Percentiles rank a stretch among this genome's conserved stretches.
Evolutionary conservation across 1,140 invertebrate species (phyloP).

Genomic region (Drosophila micromelanica): DNA sequence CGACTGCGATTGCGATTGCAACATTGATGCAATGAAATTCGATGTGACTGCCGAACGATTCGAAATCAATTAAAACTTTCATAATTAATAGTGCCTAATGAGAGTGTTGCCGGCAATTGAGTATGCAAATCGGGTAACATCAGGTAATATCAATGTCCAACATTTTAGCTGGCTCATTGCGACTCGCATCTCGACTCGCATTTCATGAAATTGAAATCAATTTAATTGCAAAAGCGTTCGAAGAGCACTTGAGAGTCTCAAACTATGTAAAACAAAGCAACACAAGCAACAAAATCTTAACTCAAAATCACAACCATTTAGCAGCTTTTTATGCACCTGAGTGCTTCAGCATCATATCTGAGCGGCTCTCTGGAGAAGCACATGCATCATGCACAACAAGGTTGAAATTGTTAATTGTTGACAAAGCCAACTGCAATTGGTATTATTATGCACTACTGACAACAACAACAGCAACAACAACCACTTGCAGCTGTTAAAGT

Average conservation of each 20-base stretch:
- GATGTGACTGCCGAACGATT: slow-evolving; percentile 13
- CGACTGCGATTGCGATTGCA: slow-evolving; percentile 19
- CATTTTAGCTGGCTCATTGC: neutral
- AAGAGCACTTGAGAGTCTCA: slow-evolving; percentile 38
- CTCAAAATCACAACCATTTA: slow-evolving; percentile 64
- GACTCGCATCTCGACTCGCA: neutral
- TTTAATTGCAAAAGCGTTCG: slow-evolving; percentile 54
- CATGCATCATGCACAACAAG: slow-evolving; percentile 63
- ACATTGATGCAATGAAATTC: slow-evolving; percentile 10
- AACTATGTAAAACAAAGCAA: neutral
- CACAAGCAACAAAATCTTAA: slow-evolving; percentile 18
- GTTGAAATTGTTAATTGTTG: slow-evolving; percentile 57
- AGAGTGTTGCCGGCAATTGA: slow-evolving; percentile 33
- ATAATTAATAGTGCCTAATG: slow-evolving; percentile 50
- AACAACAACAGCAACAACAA: slow-evolving; percentile 32
- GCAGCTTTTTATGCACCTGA: slow-evolving; percentile 66
- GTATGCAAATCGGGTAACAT: slow-evolving; percentile 52
- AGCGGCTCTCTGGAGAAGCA: slow-evolving; percentile 21
- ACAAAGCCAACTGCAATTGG: slow-evolving; percentile 40
- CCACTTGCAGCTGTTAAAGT: slow-evolving; percentile 22
- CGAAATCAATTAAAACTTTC: slow-evolving; percentile 47
- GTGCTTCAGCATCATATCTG: slow-evolving; percentile 31
- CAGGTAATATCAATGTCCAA: slow-evolving; percentile 32
- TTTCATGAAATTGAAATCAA: slow-evolving; percentile 42
- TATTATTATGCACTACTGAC: slow-evolving; percentile 44